Conservation (phyloP, 2,888 invertebrate species). For the Trichopria drosophilae region DNA sequence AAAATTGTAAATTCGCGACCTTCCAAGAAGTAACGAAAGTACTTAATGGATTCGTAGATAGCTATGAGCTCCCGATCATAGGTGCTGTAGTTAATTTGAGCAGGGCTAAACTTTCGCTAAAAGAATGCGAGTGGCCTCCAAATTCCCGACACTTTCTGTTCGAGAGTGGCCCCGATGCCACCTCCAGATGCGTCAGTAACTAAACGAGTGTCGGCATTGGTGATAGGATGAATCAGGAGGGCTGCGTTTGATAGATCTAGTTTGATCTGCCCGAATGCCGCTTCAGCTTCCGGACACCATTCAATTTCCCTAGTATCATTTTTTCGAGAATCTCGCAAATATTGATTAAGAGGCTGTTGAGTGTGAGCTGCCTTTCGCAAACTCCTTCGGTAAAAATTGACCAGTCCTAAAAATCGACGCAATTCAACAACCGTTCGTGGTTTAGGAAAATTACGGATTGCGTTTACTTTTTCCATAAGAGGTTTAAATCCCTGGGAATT, state of each 20-base stretch:
- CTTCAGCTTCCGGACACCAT: too few species aligned
- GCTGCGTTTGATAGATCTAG: not conserved
- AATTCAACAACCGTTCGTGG: slow-evolving; percentile 17
- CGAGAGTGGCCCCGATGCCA: too few species aligned
- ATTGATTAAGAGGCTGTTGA: slow-evolving; percentile 25
- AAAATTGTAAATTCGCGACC: not conserved
- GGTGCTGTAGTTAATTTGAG: too few species aligned
- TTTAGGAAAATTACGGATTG: slow-evolving; percentile 37
- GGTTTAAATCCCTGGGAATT: slow-evolving; percentile 41
- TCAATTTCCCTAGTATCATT: too few species aligned
- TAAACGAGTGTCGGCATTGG: not conserved
- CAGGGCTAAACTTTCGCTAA: not conserved
- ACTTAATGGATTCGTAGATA: not conserved
- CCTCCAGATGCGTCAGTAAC: not conserved
- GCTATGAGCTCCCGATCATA: too few species aligned
- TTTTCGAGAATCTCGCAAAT: slow-evolving; percentile 25
- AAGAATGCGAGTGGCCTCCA: slow-evolving; percentile 1
- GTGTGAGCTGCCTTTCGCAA: slow-evolving; percentile 27
- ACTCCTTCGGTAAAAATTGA: slow-evolving; percentile 20
- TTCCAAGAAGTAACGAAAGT: not conserved
- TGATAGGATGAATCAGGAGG: not conserved
- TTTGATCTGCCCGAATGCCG: not conserved
- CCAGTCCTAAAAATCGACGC: slow-evolving; percentile 18
- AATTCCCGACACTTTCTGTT: too few species aligned
- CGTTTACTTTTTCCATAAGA: slow-evolving; percentile 43